These are phyloP conservation scores for Ceyx cyanopectus DNA, from an alignment of 2,113 vertebrate genomes.

Conservation along the genomic window DNA sequence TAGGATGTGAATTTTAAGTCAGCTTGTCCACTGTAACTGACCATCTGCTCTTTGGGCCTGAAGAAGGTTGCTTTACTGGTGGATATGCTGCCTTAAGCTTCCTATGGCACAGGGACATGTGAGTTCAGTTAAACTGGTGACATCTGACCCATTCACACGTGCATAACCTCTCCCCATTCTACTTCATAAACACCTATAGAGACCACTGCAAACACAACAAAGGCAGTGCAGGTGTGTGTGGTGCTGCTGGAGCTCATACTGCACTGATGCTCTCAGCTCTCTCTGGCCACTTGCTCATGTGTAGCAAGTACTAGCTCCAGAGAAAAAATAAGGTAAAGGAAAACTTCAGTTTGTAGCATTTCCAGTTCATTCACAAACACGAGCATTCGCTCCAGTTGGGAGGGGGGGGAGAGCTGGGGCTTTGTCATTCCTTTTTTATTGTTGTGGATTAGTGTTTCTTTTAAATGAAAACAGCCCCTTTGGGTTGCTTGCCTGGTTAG, in stretches of 20 bases:
- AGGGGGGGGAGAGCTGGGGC: background rate
- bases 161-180: background rate
- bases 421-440: conserved; percentile 65
- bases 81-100: background rate
- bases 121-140: background rate
- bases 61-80: background rate
- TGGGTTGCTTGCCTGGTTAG: conserved; percentile 74
- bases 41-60: background rate
- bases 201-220: background rate
- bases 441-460: conserved; percentile 74
- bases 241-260: background rate
- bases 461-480: conserved; percentile 79
- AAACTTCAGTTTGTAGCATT: conserved; percentile 22
- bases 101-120: accelerated
- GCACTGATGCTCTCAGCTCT: background rate
- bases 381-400: background rate
- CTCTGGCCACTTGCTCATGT: background rate
- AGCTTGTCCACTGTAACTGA: background rate
- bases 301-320: background rate
- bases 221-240: background rate
- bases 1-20: background rate
- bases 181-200: background rate
- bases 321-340: conserved; percentile 6
- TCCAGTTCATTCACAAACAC: conserved; percentile 39
- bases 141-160: background rate